Percentiles rank a stretch among this genome's conserved stretches.
Evolutionary conservation across 2,113 vertebrate species (phyloP).

Genomic region (Larimichthys polyactis): DNA sequence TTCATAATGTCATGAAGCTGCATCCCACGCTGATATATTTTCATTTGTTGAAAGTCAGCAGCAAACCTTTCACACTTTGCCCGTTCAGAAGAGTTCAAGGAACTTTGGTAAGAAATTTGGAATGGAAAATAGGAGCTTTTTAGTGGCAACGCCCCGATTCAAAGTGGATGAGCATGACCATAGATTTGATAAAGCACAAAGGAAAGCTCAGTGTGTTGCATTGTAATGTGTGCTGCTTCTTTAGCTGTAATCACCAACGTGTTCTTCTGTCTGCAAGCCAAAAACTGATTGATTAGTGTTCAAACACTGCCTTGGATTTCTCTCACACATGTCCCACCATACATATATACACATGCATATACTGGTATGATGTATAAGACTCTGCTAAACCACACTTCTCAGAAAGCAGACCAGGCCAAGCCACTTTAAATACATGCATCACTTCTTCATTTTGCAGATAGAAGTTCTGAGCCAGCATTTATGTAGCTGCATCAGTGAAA

Average conservation of each 20-base stretch:
- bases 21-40: conserved; percentile 18
- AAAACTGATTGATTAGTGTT: conserved; percentile 61
- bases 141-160: conserved; percentile 42
- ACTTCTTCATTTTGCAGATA: conserved; percentile 1
- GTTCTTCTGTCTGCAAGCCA: conserved; percentile 34
- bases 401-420: neutral
- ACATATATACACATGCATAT: neutral
- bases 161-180: conserved; percentile 14
- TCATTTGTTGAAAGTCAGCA: conserved; percentile 22
- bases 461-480: conserved; percentile 18
- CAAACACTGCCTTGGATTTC: conserved; percentile 45
- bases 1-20: conserved; percentile 19
- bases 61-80: conserved; percentile 27
- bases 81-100: conserved; percentile 47
- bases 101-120: conserved; percentile 41
- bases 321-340: conserved; percentile 7
- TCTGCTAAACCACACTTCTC: conserved; percentile 16
- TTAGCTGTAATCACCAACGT: conserved; percentile 29
- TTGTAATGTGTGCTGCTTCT: neutral
- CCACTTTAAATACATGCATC: conserved; percentile 13
- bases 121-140: conserved; percentile 26
- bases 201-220: conserved; percentile 20
- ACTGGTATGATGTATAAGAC: neutral
- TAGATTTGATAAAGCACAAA: conserved; percentile 37
- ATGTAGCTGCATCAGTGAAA: conserved; percentile 30